Conservation (phyloP, 1,140 invertebrate genomes). For the Aphaenogaster rudis region DNA sequence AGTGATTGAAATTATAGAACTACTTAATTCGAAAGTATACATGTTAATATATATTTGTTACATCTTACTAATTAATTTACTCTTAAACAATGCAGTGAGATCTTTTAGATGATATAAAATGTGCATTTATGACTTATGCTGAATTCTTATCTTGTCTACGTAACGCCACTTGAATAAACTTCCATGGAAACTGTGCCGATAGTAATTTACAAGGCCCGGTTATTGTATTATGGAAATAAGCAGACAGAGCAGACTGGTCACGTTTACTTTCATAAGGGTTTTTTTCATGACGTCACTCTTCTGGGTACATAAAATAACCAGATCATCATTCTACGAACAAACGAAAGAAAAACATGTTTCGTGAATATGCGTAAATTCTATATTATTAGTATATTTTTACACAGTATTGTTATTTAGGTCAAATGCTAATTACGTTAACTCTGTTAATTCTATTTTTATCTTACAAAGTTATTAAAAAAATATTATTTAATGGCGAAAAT, state of each 20-base stretch:
- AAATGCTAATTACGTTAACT: background rate
- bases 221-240: conserved; percentile 19
- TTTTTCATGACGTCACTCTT: conserved; percentile 53
- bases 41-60: background rate
- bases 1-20: conserved; percentile 2
- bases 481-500: conserved; percentile 1
- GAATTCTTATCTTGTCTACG: background rate
- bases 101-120: conserved; percentile 10
- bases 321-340: background rate
- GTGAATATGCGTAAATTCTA: background rate
- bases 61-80: background rate
- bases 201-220: background rate
- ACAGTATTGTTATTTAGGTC: background rate
- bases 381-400: background rate
- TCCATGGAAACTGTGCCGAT: conserved; percentile 9
- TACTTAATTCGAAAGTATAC: background rate
- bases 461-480: background rate
- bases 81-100: background rate
- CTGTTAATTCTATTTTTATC: conserved; percentile 10
- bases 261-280: conserved; percentile 10
- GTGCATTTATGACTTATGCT: background rate
- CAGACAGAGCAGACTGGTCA: conserved; percentile 26
- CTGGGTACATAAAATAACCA: background rate
- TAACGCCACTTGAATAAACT: background rate
- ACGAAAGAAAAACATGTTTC: background rate